Evolutionary conservation across 2,888 invertebrate species (phyloP).

Genomic region (Hylaea fasciaria): DNA sequence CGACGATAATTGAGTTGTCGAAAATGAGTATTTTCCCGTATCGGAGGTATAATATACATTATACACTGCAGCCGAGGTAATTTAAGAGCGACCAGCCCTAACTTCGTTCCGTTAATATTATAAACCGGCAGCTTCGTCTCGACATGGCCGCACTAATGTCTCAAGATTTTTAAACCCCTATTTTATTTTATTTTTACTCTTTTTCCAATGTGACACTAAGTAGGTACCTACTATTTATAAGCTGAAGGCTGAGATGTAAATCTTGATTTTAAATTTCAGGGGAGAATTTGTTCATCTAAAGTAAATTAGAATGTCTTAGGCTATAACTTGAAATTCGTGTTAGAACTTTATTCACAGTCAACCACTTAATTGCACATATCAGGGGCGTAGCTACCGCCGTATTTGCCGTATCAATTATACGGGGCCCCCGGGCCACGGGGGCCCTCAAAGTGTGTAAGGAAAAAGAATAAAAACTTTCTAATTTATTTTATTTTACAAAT

Average conservation of each 20-base stretch:
- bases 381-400: too few relatives aligned
- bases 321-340: too few relatives aligned
- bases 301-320: background rate
- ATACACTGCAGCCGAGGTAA: slow-evolving; percentile 48
- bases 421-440: too few relatives aligned
- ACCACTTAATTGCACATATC: too few relatives aligned
- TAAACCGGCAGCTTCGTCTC: slow-evolving; percentile 43
- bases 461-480: too few relatives aligned
- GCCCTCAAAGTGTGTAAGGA: too few relatives aligned
- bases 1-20: slow-evolving; percentile 41
- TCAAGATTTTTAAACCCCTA: slow-evolving; percentile 7
- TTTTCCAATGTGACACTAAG: slow-evolving; percentile 17
- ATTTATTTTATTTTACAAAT: too few relatives aligned
- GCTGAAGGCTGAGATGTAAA: slow-evolving; percentile 6
- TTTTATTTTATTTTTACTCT: slow-evolving; percentile 31
- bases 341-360: too few relatives aligned
- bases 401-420: too few relatives aligned
- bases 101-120: slow-evolving; percentile 64
- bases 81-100: slow-evolving; percentile 43
- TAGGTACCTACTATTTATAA: slow-evolving; percentile 4
- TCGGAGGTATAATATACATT: slow-evolving; percentile 25
- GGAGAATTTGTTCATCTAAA: background rate
- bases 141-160: slow-evolving; percentile 15
- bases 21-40: slow-evolving; percentile 53
- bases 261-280: slow-evolving; percentile 4